Evolutionary conservation across 2,113 vertebrate genomes (phyloP).

Genomic region (Macrotus californicus): DNA sequence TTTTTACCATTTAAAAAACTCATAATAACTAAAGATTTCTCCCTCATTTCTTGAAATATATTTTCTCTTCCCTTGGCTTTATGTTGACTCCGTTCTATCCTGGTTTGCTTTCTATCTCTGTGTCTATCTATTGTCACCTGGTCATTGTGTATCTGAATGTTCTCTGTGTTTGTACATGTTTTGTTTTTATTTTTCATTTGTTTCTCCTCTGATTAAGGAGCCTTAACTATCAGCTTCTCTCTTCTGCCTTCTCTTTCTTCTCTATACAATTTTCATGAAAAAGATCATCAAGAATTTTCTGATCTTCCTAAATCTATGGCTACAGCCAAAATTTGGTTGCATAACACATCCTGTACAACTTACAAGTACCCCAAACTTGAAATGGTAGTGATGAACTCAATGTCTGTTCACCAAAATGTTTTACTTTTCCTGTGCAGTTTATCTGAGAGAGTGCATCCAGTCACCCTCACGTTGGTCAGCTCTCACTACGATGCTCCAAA

Average conservation of each 20-base stretch:
- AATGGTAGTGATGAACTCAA: background rate
- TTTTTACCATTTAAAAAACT: background rate
- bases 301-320: background rate
- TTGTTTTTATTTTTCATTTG: background rate
- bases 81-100: background rate
- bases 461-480: background rate
- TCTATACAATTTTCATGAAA: background rate
- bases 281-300: background rate
- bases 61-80: background rate
- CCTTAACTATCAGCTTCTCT: background rate
- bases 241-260: background rate
- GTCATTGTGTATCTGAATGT: background rate
- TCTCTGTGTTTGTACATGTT: accelerated
- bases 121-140: background rate
- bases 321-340: background rate
- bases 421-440: background rate
- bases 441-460: background rate
- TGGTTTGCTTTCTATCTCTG: background rate
- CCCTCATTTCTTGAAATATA: background rate
- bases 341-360: background rate
- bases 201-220: background rate
- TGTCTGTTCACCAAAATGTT: background rate
- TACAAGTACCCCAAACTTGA: background rate
- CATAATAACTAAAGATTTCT: background rate
- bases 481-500: background rate